phyloP scores from a whole-genome alignment of 2,888 invertebrate species.

The Chamaedrilus cognettii region DNA sequence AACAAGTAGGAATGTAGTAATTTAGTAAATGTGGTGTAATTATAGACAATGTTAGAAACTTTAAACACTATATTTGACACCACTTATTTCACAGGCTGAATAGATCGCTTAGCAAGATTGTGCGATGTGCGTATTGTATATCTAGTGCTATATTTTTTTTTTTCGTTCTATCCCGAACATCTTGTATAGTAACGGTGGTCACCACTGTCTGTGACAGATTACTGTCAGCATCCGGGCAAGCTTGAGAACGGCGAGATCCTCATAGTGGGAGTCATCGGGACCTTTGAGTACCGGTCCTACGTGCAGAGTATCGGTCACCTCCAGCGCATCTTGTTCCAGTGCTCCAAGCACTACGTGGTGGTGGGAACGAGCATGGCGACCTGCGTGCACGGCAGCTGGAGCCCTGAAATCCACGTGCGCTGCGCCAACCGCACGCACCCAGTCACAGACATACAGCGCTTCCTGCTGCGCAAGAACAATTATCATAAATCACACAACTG shows the following conservation, averaged over 20 bases:
- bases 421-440: conserved; percentile 38
- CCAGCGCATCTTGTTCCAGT: conserved; percentile 50
- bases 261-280: conserved; percentile 91
- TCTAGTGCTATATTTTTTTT: too few species aligned
- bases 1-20: too few species aligned
- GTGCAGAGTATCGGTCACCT: conserved; percentile 64
- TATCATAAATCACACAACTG: too few species aligned
- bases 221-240: conserved; percentile 75
- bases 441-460: too few species aligned
- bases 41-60: too few species aligned
- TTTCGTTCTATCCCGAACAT: too few species aligned
- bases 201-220: conserved; percentile 27
- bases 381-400: conserved; percentile 92
- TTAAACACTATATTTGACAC: too few species aligned
- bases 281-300: conserved; percentile 93
- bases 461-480: too few species aligned
- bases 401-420: conserved; percentile 70
- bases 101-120: too few species aligned
- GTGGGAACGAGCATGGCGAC: conserved; percentile 70
- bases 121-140: too few species aligned
- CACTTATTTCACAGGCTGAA: too few species aligned
- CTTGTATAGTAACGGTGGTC: background rate
- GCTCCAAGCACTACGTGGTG: conserved; percentile 52
- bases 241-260: conserved; percentile 87
- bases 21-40: too few species aligned